These are phyloP conservation scores for Euplexia lucipara DNA, from an alignment of 2,888 invertebrate species.

Conservation along the genomic window DNA sequence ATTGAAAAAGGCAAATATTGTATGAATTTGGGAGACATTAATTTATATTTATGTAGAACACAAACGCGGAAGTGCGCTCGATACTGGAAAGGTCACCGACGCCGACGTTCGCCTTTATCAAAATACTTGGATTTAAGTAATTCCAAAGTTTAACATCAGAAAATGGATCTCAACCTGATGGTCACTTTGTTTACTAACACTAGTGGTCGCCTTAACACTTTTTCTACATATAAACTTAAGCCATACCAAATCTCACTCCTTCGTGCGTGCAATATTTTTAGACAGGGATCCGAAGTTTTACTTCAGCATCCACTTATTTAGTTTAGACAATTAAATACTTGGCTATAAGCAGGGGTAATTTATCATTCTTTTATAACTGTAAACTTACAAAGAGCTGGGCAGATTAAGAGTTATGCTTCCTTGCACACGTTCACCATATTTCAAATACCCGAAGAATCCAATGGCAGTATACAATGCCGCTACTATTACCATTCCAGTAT, in stretches of 20 bases:
- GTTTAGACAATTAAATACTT: neutral
- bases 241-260: too few relatives aligned
- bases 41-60: neutral
- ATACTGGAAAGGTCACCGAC: neutral
- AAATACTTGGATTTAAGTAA: too few relatives aligned
- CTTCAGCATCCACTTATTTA: neutral
- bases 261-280: too few relatives aligned
- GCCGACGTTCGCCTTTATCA: too few relatives aligned
- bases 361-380: neutral
- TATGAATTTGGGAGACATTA: too few relatives aligned
- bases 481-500: constrained; percentile 97
- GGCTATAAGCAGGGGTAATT: neutral
- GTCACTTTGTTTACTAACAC: too few relatives aligned
- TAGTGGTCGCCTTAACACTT: too few relatives aligned
- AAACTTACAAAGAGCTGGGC: constrained; percentile 93
- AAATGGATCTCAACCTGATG: too few relatives aligned
- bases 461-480: constrained; percentile 95
- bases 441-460: constrained; percentile 98
- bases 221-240: too few relatives aligned
- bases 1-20: neutral
- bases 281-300: too few relatives aligned
- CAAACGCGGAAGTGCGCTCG: neutral
- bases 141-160: too few relatives aligned
- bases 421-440: constrained; percentile 95
- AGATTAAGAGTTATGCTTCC: constrained; percentile 97